These are phyloP conservation scores for Pipistrellus kuhlii DNA, from an alignment of 2,797 vertebrate genomes.

Conservation along the genomic window DNA sequence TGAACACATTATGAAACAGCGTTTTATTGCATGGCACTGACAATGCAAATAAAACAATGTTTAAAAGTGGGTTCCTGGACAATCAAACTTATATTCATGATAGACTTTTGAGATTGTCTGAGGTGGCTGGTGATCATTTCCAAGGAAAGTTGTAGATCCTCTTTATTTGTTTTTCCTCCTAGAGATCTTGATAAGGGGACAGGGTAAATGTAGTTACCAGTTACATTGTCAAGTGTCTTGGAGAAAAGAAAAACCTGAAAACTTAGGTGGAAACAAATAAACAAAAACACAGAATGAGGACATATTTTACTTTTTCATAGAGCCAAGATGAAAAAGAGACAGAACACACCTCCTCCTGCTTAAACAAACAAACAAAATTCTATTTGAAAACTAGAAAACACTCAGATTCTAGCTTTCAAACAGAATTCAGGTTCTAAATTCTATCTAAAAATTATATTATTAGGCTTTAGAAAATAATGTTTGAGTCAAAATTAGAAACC, in stretches of 20 bases:
- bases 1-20: background rate
- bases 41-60: no score
- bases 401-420: background rate
- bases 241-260: background rate
- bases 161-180: background rate
- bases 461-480: slow-evolving; percentile 20
- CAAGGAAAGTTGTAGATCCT: slow-evolving; percentile 19
- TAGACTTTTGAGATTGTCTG: slow-evolving; percentile 1
- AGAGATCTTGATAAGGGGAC: slow-evolving; percentile 22
- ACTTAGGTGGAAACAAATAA: background rate
- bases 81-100: slow-evolving; percentile 10
- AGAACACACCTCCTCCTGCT: background rate
- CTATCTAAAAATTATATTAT: background rate
- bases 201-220: background rate
- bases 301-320: background rate
- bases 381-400: background rate
- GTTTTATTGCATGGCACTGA: background rate
- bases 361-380: background rate
- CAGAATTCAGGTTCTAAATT: background rate
- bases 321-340: background rate
- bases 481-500: background rate
- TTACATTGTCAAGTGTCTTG: background rate
- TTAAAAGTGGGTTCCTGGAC: background rate
- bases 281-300: background rate
- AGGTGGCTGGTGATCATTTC: background rate